phyloP scores from a whole-genome alignment of 2,888 invertebrate species.

The Thysanoteuthis rhombus region DNA sequence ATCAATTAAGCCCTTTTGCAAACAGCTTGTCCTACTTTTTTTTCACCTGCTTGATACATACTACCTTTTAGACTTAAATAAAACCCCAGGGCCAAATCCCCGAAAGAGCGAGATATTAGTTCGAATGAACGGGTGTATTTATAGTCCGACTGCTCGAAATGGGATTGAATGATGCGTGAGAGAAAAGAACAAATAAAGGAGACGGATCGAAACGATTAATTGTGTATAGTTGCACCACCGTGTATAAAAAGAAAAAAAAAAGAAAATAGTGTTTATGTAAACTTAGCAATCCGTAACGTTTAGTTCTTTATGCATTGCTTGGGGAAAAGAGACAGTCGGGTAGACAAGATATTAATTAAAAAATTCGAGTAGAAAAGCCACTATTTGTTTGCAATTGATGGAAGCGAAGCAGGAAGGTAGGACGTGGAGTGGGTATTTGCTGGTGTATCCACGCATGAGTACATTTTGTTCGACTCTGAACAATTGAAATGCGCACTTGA shows the following conservation, averaged over 20 bases:
- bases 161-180: not conserved
- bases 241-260: not conserved
- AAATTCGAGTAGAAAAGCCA: not conserved
- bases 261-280: not conserved
- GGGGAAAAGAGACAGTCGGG: not conserved
- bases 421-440: not conserved
- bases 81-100: not conserved
- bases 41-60: no score
- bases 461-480: not conserved
- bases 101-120: not conserved
- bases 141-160: not conserved
- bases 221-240: not conserved
- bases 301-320: not conserved
- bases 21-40: no score
- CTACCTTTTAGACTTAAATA: no score
- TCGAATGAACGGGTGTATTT: not conserved
- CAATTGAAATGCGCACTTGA: no score
- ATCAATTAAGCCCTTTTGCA: no score
- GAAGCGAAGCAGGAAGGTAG: not conserved
- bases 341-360: not conserved
- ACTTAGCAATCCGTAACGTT: not conserved
- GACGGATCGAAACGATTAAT: not conserved
- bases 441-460: not conserved
- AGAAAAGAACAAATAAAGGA: not conserved
- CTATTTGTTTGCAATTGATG: not conserved